Percentiles rank a stretch among this genome's conserved stretches.
Evolutionary conservation across 2,888 invertebrate species (phyloP).

Genomic region (Orthosia incerta): DNA sequence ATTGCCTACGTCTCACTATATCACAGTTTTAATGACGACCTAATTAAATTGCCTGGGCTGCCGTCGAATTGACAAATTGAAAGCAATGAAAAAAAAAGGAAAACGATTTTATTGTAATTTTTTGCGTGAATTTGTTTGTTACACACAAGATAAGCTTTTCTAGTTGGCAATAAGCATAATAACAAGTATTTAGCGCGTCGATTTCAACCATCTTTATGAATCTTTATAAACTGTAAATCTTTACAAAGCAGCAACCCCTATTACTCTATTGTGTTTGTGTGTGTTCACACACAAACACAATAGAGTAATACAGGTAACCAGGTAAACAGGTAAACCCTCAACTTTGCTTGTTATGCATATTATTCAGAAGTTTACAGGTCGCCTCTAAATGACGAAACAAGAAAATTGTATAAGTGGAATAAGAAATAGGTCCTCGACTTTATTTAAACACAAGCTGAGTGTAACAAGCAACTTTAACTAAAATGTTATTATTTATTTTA

Average conservation of each 20-base stretch:
- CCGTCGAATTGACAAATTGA: no score
- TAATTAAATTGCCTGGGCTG: no score
- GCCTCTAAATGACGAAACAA: neutral
- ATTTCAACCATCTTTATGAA: neutral
- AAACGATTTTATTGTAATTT: no score
- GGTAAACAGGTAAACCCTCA: slow-evolving; percentile 31
- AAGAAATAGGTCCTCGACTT: neutral
- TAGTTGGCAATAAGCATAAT: neutral
- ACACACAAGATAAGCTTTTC: no score
- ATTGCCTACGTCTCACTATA: no score
- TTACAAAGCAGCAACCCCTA: neutral
- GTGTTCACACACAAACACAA: neutral
- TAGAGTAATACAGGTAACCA: no score
- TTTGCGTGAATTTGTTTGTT: no score
- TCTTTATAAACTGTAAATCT: slow-evolving; percentile 3
- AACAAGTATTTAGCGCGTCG: neutral
- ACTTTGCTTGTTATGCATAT: slow-evolving; percentile 45
- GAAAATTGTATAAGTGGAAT: neutral
- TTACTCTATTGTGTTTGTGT: no score
- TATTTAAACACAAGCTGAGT: neutral
- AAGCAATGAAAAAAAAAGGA: no score
- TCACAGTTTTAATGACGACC: no score
- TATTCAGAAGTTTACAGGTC: slow-evolving; percentile 22
- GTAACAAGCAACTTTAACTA: no score
- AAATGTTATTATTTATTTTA: no score